Base-by-base conservation (phyloP, 2,113 vertebrate genomes). In the Helogale parvula region DNA sequence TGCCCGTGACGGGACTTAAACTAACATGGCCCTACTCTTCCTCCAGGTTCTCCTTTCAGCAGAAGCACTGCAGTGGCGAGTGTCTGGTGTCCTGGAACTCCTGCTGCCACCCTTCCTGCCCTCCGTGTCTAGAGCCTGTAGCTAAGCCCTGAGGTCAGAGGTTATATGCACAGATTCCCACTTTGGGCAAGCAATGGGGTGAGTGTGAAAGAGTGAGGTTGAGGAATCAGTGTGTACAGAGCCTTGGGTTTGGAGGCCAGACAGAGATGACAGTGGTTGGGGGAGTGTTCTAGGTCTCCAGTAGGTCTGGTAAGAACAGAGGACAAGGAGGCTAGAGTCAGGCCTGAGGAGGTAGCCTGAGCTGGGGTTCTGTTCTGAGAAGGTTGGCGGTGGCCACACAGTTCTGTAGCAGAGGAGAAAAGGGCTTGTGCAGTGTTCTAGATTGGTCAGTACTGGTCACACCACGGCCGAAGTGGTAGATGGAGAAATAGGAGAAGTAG, bases 361-460 rank as follows among this genome's bases (percentile, higher is more conserved):
- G 74, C 15, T 52, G 33, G 3, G 31, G 47, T n/a, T 27, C 31
- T 84, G 41, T 65, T 65, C 50, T 76, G 81, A 76, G 23, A 52
- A 21, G 54, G 45, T 33, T 66, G 8, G 38, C 29, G 15, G 27
- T 14, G 15, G 41, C 25, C 41, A 29, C 41, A 45, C 25, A 29
- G 27, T 45, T 76, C 25, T 54, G 19, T 27, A n/a, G 10, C 13
- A n/a, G 45, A 79, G 31, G 35, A 25, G 52, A 19, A 57, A 45
- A 47, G 21, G n/a, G 9, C 33, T 50, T 11, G 29, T 93, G 45
- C 27, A 31, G 1, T 50, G 38, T 15, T 47, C 38, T 19, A 31
- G 31, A 23, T 2, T 0, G 15, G 0, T 10, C 2, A 21, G 0
- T 21, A 50, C 27, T 65, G 21, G 17, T 82, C 60, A 1, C 76